These are phyloP conservation scores for Scopus umbretta DNA, from an alignment of 2,113 vertebrate genomes.

Conservation along the genomic window DNA sequence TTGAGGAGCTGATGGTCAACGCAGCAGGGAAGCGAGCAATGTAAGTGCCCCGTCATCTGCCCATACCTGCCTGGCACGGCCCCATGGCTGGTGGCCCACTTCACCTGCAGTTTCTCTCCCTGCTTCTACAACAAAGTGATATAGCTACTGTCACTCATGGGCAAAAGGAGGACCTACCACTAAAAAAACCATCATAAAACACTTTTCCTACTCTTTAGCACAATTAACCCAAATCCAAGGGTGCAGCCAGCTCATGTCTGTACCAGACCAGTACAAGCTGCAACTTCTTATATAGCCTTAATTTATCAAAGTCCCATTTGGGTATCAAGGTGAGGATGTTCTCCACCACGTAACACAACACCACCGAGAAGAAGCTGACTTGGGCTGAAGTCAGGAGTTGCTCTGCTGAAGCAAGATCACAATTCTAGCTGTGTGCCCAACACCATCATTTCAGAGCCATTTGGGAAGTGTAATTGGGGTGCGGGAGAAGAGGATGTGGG, in stretches of 20 bases:
- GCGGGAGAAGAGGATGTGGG: neutral
- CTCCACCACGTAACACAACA: neutral
- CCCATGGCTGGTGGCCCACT: rapidly evolving
- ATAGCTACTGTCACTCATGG: neutral
- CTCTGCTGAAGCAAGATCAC: neutral
- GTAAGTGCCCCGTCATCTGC: no score
- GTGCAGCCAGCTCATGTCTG: neutral
- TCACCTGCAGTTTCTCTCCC: neutral
- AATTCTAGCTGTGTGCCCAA: neutral
- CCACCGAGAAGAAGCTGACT: neutral
- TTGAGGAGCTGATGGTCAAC: neutral
- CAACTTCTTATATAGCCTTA: neutral
- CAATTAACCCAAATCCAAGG: neutral
- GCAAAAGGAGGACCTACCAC: neutral
- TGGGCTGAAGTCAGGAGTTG: neutral
- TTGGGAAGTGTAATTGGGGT: neutral
- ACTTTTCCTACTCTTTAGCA: neutral
- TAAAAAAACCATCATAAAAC: neutral
- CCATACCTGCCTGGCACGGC: neutral
- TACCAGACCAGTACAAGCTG: neutral
- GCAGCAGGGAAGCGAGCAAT: neutral
- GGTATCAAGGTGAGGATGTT: neutral
- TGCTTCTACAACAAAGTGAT: neutral
- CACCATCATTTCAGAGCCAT: neutral
- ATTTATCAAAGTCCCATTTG: neutral